Evolutionary conservation across 2,888 invertebrate species (phyloP), one percentile per base, ranked within the genome.

Genomic region (Hydropsyche betteni): DNA sequence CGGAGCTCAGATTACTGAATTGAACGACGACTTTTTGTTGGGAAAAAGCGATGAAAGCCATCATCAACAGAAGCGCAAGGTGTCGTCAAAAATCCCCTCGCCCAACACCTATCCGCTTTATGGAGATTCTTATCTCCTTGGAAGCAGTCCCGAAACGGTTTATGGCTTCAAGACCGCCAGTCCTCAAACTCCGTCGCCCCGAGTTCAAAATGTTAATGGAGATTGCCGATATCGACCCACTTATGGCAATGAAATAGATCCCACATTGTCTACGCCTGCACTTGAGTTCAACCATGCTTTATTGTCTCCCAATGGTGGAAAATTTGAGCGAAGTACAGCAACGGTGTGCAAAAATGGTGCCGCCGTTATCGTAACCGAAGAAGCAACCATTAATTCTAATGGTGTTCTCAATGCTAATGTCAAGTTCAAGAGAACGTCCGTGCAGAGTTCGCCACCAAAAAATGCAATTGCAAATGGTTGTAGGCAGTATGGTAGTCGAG

Each of bases 1-100:
- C 0, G 87, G 87, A n/a, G 87, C 87, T 0, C 87, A 87, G 80
- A 87, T 87, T 69, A 87, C 87, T 10, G 87, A 88, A 82, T 83
- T 88, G 4, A 87, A 86, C 2, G 87, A 88, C 69, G 86, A 87
- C 68, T 88, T 88, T 80, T 85, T 80, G 5, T 69, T 87, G 50
- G 84, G 86, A 36, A 77, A 78, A 6, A 36, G 5, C 16, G 72
- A 72, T 50, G 70, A 61, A 0, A 34, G 44, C 44, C 44, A 74
- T 80, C 38, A 50, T 71, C 33, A 70, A 44, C 70, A 69, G 16
- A 85, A 75, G 85, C 83, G 74, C 72, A 80, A 77, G 75, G 72
- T 74, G 33, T 74, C 75, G 7, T 70, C 76, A 2, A 78, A 75
- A 61, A 74, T 75, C 7, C 75, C 77, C 12, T 75, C 50, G 36